Percentiles rank a stretch among this genome's conserved stretches.
phyloP scores from a whole-genome alignment of 2,888 invertebrate genomes.

The Calameuta idolon region DNA sequence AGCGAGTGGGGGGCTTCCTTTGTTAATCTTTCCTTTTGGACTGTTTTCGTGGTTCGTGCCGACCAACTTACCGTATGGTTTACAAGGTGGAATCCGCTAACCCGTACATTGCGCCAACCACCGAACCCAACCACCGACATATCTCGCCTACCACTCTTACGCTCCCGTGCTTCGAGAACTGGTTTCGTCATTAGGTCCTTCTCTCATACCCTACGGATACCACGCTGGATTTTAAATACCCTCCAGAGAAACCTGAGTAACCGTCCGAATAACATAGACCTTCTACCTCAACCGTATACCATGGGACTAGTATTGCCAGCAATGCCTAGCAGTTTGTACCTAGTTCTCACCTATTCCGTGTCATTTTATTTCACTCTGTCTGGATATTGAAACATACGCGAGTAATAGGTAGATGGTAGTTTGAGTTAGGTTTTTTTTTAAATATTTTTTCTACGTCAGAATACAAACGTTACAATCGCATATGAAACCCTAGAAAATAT shows the following conservation, averaged over 20 bases:
- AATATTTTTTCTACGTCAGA: background rate
- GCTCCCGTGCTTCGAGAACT: conserved; percentile 52
- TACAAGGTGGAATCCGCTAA: conserved; percentile 1
- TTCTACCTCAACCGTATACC: background rate
- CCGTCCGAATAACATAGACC: conserved; percentile 12
- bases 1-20: background rate
- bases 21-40: background rate
- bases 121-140: conserved; percentile 33
- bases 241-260: conserved; percentile 14
- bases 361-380: background rate
- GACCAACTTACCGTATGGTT: conserved; percentile 25
- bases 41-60: conserved; percentile 31
- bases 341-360: background rate
- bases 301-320: background rate
- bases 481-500: background rate
- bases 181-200: conserved; percentile 50
- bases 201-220: conserved; percentile 9
- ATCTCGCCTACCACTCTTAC: conserved; percentile 52
- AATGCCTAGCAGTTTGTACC: background rate
- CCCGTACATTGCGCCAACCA: conserved; percentile 1
- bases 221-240: conserved; percentile 43
- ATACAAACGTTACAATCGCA: background rate
- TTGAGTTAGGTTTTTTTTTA: background rate
- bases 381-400: background rate
- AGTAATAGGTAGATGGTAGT: background rate